phyloP scores from a whole-genome alignment of 2,113 vertebrate species.

The Dendropsophus ebraccatus region DNA sequence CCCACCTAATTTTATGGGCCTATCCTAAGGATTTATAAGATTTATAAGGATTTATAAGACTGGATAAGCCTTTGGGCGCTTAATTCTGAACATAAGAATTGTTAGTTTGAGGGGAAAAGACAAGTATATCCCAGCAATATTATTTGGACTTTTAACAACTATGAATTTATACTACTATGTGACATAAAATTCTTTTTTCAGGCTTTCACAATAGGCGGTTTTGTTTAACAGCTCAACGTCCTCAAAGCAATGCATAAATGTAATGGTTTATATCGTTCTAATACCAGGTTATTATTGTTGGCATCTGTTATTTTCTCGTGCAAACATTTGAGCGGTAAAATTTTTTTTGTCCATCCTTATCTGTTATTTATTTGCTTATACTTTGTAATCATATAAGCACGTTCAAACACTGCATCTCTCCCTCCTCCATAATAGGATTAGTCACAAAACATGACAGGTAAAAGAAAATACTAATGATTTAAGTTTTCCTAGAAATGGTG shows the following conservation, averaged over 20 bases:
- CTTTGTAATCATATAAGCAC: slow-evolving; percentile 15
- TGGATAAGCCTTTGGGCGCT: no score
- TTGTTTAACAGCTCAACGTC: slow-evolving; percentile 11
- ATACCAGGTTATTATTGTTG: slow-evolving; percentile 31
- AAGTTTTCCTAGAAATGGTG: not conserved
- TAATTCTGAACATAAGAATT: no score
- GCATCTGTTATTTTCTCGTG: slow-evolving; percentile 14
- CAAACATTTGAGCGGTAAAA: slow-evolving; percentile 5
- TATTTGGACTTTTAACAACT: not conserved
- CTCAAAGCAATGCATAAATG: not conserved
- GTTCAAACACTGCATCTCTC: not conserved
- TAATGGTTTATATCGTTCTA: slow-evolving; percentile 8
- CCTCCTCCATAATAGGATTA: not conserved
- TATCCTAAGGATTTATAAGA: no score
- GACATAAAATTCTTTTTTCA: slow-evolving; percentile 8
- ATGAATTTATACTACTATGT: not conserved
- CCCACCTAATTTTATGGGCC: no score
- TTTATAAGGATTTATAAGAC: no score
- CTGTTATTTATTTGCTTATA: slow-evolving; percentile 24
- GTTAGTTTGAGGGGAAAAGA: not conserved
- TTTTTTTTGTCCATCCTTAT: not conserved
- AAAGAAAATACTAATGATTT: not conserved
- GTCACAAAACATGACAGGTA: slow-evolving; percentile 16
- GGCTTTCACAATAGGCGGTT: not conserved
- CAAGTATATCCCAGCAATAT: not conserved